Conservation (phyloP, 2,888 invertebrate genomes). For the Agrotis puta region DNA sequence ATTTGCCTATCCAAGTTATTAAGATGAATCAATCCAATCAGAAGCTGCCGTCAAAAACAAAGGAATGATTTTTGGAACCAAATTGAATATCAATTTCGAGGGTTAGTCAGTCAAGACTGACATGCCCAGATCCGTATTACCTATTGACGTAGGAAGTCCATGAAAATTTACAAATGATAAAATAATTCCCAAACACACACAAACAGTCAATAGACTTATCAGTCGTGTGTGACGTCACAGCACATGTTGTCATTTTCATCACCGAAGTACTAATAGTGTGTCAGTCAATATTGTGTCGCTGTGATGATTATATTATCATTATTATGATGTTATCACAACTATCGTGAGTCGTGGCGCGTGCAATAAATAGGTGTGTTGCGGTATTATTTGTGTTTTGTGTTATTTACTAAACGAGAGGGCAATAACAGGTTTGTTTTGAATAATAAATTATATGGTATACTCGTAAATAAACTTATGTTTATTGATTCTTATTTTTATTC, state of each 20-base stretch:
- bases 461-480: too few relatives aligned
- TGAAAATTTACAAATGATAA: too few relatives aligned
- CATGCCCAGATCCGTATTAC: too few relatives aligned
- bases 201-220: conserved; percentile 11
- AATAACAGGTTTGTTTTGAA: background rate
- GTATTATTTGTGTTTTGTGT: background rate
- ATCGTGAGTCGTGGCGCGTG: conserved; percentile 34
- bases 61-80: too few relatives aligned
- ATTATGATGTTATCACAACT: conserved; percentile 18
- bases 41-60: too few relatives aligned
- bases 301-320: conserved; percentile 38
- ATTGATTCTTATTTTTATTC: too few relatives aligned
- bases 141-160: too few relatives aligned
- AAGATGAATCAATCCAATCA: too few relatives aligned
- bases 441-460: too few relatives aligned
- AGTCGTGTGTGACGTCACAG: conserved; percentile 28
- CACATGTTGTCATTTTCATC: conserved; percentile 8
- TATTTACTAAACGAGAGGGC: background rate
- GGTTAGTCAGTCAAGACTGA: too few relatives aligned
- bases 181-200: background rate
- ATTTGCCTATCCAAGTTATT: too few relatives aligned
- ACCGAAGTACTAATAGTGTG: background rate
- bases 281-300: conserved; percentile 35
- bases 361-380: conserved; percentile 8
- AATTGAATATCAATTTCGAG: too few relatives aligned